Percentiles rank a stretch among this genome's conserved stretches.
These are phyloP conservation scores for Intellagama lesueurii DNA, from an alignment of 2,797 vertebrate species.

Conservation along the genomic window DNA sequence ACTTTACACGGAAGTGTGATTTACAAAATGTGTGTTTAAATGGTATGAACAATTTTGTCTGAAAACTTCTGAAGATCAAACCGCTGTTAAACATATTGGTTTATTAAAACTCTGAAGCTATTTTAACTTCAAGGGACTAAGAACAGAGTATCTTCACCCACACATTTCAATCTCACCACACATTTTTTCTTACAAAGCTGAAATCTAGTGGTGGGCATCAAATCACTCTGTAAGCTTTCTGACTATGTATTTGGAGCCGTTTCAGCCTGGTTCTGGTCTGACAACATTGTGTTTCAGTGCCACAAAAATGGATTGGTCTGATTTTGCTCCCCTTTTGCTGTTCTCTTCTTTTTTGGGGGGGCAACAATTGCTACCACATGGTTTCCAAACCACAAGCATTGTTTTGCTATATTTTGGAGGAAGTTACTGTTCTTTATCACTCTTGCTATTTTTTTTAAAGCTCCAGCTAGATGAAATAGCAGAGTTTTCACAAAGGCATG, in stretches of 20 bases:
- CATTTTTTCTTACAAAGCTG: background rate
- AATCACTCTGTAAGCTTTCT: background rate
- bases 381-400: too few species aligned
- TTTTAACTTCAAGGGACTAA: background rate
- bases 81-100: background rate
- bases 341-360: background rate
- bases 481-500: constrained; percentile 30
- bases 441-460: constrained; percentile 2
- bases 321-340: background rate
- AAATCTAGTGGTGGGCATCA: background rate
- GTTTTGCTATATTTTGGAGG: background rate
- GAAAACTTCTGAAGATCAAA: background rate
- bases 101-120: too few species aligned
- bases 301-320: too few species aligned
- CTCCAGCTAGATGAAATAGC: constrained; percentile 2
- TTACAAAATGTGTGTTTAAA: background rate
- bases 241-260: background rate
- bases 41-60: background rate
- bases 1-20: background rate
- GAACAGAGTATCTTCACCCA: background rate
- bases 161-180: background rate
- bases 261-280: too few species aligned
- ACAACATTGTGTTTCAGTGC: too few species aligned
- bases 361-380: too few species aligned
- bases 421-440: background rate